Evolutionary conservation across 2,113 vertebrate species (phyloP), one percentile per base, ranked within the genome.

Genomic region (Lampris megalopsis): DNA sequence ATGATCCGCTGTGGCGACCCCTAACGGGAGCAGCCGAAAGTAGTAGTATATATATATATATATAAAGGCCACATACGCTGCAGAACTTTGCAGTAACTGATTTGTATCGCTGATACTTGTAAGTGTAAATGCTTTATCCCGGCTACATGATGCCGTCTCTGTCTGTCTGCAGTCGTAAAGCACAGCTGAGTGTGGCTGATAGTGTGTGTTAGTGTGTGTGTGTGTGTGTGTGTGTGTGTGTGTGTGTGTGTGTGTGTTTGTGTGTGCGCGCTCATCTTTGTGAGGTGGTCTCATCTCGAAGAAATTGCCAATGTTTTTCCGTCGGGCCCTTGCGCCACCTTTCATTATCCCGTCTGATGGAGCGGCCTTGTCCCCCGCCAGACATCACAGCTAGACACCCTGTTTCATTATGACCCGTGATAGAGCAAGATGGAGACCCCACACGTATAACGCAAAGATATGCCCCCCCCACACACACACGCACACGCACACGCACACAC

Each of bases 111-210:
- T 35, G 49, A 66, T 56, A 77, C 79, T 75, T 70, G 74, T 56
- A 84, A 78, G 68, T 82, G 68, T 13, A 64, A 78, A 66, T 82
- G 70, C 77, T 73, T 83, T 86, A 74, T 82, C 71, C 71, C 71
- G 71, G 71, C 79, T 79, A 80, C 59, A 73, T 73, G 76, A 61
- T 76, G 71, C 68, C 6, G 53, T 9, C 41, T 78, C 37, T 57
- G 43, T 58, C 53, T 73, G 70, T 77, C 63, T 49, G 65, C 42
- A 38, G n/a, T 10, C 60, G 73, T 75, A 82, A 73, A 65, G 80
- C 83, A 35, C 60, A 68, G 24, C 61, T 69, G 73, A 71, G 64
- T 80, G 57, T 54, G 64, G 49, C 49, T 45, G 49, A 54, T 58
- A 43, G 35, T 53, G n/a, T 56, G 45, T 48, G 59, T 64, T 52